A percentile compares a stretch with the other conserved stretches of the same genome.
These are phyloP conservation scores for Myotis yumanensis DNA, from an alignment of 2,113 vertebrate species.

Conservation along the genomic window DNA sequence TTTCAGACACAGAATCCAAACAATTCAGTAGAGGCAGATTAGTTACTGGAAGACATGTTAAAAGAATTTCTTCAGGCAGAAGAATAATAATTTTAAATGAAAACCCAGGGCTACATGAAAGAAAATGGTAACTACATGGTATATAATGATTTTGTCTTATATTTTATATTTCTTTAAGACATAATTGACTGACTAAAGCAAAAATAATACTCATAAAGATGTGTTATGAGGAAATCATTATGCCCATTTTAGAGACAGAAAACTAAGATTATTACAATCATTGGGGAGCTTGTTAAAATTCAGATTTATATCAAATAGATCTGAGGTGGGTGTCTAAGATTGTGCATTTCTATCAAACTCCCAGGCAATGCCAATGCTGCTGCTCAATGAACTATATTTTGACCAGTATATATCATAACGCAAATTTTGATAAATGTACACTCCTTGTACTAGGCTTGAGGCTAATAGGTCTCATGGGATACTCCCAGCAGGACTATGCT, in stretches of 20 bases:
- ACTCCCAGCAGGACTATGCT: background rate
- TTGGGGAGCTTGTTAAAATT: slow-evolving; percentile 26
- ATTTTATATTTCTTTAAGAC: slow-evolving; percentile 40
- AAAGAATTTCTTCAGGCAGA: background rate
- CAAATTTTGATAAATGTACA: background rate
- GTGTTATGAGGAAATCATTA: background rate
- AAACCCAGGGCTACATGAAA: background rate
- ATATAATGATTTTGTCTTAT: background rate
- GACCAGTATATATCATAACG: background rate
- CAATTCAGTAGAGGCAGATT: background rate
- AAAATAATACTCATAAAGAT: background rate
- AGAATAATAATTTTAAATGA: background rate
- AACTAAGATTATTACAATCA: background rate
- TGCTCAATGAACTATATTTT: background rate
- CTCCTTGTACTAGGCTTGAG: background rate
- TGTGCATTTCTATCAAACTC: background rate
- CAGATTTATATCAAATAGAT: background rate
- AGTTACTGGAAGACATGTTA: background rate
- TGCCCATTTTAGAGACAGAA: slow-evolving; percentile 21
- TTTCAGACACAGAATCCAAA: slow-evolving; percentile 32
- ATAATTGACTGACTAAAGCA: background rate
- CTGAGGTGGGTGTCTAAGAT: background rate
- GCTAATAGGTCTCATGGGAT: background rate
- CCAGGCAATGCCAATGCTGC: background rate
- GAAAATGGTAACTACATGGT: background rate